phyloP scores from a whole-genome alignment of 2,888 invertebrate species.

The Lycia hirtaria region DNA sequence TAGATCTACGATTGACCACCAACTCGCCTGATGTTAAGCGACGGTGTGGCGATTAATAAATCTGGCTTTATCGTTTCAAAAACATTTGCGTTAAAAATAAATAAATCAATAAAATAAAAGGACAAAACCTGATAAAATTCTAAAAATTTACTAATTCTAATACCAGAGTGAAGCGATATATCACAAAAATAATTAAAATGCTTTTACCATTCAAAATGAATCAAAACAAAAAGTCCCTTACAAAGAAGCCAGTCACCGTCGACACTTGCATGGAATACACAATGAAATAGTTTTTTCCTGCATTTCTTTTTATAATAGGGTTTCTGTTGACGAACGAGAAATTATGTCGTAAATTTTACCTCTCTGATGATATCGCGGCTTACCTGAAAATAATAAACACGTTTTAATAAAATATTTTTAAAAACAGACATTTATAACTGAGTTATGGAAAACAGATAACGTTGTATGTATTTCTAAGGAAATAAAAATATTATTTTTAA shows the following conservation, averaged over 20 bases:
- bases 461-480: no score
- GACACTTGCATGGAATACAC: conserved; percentile 34
- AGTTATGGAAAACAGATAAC: no score
- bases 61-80: no score
- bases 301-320: conserved; percentile 22
- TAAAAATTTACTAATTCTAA: neutral
- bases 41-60: no score
- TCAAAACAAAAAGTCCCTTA: conserved; percentile 29
- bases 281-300: conserved; percentile 32
- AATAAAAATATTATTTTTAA: no score
- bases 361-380: conserved; percentile 47
- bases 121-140: neutral
- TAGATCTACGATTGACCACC: no score
- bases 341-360: conserved; percentile 47
- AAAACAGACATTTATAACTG: neutral
- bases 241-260: conserved; percentile 31
- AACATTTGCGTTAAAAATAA: no score
- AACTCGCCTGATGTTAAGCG: no score
- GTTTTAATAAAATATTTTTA: conserved; percentile 36
- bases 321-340: conserved; percentile 39
- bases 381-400: conserved; percentile 56
- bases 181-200: conserved; percentile 28
- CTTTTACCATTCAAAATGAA: conserved; percentile 18
- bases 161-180: conserved; percentile 9
- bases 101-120: neutral